phyloP scores from a whole-genome alignment of 2,797 vertebrate species.

The Cottoperca gobio region DNA sequence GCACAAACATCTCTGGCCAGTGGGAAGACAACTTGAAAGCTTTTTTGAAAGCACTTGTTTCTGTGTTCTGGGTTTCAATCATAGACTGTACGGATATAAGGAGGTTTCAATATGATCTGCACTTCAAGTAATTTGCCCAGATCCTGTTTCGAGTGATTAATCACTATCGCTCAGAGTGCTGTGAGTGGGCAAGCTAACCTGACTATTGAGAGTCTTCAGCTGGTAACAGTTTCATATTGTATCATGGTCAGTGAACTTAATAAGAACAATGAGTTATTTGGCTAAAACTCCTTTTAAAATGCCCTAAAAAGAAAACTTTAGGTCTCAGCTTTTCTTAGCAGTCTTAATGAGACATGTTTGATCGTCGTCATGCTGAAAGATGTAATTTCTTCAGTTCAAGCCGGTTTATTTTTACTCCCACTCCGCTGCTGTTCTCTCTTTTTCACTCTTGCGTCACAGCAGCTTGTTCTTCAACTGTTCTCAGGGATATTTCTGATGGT shows the following conservation, averaged over 20 bases:
- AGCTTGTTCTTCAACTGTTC: constrained; percentile 49
- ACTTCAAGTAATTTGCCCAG: constrained; percentile 7
- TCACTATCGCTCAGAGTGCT: neutral
- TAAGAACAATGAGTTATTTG: neutral
- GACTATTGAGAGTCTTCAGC: constrained; percentile 1
- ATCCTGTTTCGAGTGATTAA: neutral
- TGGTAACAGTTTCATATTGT: constrained; percentile 14
- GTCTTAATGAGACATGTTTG: constrained; percentile 24
- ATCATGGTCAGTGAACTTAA: constrained; percentile 4
- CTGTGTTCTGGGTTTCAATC: constrained; percentile 3
- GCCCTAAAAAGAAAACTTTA: neutral
- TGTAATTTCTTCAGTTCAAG: constrained; percentile 25
- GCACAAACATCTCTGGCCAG: neutral
- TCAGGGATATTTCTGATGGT: constrained; percentile 60
- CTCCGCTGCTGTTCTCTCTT: constrained; percentile 37
- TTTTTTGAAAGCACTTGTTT: neutral
- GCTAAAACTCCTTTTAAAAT: neutral
- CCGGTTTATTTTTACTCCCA: constrained; percentile 51
- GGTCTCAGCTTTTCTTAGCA: constrained; percentile 17
- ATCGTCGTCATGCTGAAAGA: constrained; percentile 28
- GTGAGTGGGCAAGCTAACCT: neutral
- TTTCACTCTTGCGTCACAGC: constrained; percentile 61
- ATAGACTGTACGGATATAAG: too few relatives aligned
- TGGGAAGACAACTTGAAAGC: neutral
- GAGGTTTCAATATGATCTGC: constrained; percentile 9